Percentiles rank a stretch among this genome's conserved stretches.
Conservation (phyloP, 53 echinoderm and acorn worm species). For the Holothuria scabra region DNA sequence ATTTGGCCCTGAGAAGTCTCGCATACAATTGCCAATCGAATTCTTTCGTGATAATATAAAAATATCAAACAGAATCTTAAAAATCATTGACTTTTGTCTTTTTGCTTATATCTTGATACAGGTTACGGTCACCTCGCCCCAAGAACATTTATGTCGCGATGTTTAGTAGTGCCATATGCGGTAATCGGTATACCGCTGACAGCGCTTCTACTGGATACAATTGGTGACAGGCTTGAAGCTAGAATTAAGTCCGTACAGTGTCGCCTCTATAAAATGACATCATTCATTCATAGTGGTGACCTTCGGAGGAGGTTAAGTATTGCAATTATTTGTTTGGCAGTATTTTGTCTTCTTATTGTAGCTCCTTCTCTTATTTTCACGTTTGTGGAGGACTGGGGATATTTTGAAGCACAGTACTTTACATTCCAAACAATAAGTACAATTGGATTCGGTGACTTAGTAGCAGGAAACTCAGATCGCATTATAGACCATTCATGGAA, state of each 20-base stretch:
- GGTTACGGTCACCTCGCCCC: constrained; percentile 14
- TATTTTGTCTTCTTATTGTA: background rate
- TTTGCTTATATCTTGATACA: background rate
- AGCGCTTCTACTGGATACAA: background rate
- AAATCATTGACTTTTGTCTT: too few relatives aligned
- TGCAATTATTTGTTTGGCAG: background rate
- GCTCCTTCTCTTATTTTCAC: background rate
- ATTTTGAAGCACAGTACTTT: too few relatives aligned
- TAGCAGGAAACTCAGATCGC: background rate
- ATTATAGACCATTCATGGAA: background rate
- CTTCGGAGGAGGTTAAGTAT: background rate
- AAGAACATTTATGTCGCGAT: background rate
- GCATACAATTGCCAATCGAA: too few relatives aligned
- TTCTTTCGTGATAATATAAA: too few relatives aligned
- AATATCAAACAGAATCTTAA: too few relatives aligned
- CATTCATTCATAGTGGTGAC: background rate
- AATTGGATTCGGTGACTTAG: background rate
- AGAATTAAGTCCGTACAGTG: background rate
- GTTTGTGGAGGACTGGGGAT: constrained; percentile 2
- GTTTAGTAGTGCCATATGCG: background rate
- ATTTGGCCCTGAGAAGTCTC: too few relatives aligned
- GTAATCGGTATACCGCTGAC: background rate
- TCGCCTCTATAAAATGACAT: background rate
- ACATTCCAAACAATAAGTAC: too few relatives aligned
- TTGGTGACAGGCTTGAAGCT: background rate